Base-by-base conservation (phyloP, 2,888 invertebrate genomes). In the Microdon myrmicae region DNA sequence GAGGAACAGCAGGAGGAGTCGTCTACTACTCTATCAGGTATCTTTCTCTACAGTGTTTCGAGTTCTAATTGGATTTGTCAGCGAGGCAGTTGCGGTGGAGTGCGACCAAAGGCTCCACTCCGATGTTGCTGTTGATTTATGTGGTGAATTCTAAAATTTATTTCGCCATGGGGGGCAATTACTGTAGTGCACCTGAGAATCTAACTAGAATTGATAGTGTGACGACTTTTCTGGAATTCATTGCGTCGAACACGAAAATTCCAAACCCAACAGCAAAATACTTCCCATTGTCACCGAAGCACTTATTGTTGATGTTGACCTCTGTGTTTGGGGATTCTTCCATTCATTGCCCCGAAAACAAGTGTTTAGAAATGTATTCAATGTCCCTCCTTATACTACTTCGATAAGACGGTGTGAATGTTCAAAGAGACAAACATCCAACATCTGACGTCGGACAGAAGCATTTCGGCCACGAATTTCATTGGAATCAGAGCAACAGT, bases 381-480 rank as follows among this genome's bases (percentile, higher is more conserved):
- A n/a, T n/a, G n/a, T n/a, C n/a, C n/a, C n/a, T n/a, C n/a, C n/a
- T n/a, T n/a, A n/a, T n/a, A n/a, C n/a, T n/a, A n/a, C n/a, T n/a
- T n/a, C n/a, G n/a, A n/a, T n/a, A n/a, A n/a, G n/a, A n/a, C n/a
- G n/a, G n/a, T n/a, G n/a, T n/a, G n/a, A n/a, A n/a, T n/a, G n/a
- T n/a, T n/a, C n/a, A n/a, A n/a, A 64, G 51, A 51, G 17, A 25
- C 56, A 56, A 56, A 64, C 61, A 64, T 56, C 56, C 56, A 49
- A 14, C 44, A 41, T 53, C 38, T 39, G 8, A 38, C 9, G 22
- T 7, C 13, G 25, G 22, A 6, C 25, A 51, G 45, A 64, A 35
- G 58, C 58, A 64, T 45, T n/a, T 23, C 64, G 53, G 58, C 58
- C 64, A 53, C 56, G 53, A 53, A 64, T 58, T 47, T 41, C 51